Conservation (phyloP, 2,113 vertebrate species). For the Trogon melanurus region DNA sequence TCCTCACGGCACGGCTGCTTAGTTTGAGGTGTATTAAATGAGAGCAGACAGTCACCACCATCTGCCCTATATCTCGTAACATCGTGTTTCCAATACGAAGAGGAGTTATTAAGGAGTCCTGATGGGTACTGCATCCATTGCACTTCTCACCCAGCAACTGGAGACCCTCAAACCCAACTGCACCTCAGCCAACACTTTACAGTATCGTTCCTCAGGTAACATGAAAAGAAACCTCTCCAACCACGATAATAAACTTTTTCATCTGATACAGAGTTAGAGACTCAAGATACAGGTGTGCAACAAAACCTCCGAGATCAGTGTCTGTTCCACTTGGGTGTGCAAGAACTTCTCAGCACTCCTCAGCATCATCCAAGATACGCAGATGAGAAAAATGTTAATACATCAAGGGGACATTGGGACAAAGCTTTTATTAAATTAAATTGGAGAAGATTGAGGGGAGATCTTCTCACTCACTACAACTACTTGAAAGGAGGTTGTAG, state of each 20-base stretch:
- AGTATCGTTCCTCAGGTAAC: neutral
- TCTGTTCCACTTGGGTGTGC: neutral
- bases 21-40: neutral
- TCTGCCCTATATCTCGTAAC: neutral
- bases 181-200: neutral
- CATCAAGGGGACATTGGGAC: rapidly evolving
- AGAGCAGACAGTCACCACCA: neutral
- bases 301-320: neutral
- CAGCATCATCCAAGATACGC: rapidly evolving
- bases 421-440: neutral
- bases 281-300: neutral
- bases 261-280: neutral
- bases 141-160: neutral
- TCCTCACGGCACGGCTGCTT: neutral
- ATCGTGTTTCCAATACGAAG: neutral
- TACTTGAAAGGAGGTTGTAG: too few species aligned
- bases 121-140: rapidly evolving
- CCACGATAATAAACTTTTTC: neutral
- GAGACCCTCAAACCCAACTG: neutral
- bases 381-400: neutral
- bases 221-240: neutral
- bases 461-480: too few species aligned
- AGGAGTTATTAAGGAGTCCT: neutral
- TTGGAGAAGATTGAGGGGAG: too few species aligned
- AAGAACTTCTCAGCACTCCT: neutral